Evolutionary conservation across 2,888 invertebrate species (phyloP).

Genomic region (Drosophila bunnanda): DNA sequence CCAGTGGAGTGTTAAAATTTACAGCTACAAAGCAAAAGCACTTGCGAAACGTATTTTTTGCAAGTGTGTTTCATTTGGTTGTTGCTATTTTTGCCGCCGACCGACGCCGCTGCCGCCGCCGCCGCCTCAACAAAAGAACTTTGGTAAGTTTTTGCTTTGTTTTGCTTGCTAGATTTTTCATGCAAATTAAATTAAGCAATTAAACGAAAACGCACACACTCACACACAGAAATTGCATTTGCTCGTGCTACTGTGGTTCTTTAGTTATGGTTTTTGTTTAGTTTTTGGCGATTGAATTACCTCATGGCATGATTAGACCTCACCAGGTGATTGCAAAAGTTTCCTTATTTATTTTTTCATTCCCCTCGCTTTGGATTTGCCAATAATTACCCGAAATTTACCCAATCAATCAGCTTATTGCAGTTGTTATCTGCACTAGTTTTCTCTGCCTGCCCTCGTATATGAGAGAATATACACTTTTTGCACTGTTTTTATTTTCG

Average conservation of each 20-base stretch:
- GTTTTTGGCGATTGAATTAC: conserved; percentile 29
- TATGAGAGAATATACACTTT: conserved; percentile 10
- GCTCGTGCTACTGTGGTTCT: conserved; percentile 16
- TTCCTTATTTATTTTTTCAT: conserved; percentile 32
- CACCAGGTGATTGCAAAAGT: conserved; percentile 38
- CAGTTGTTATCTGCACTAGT: conserved; percentile 22
- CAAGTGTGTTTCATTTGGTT: conserved; percentile 16
- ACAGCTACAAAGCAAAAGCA: conserved; percentile 44
- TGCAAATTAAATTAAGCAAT: conserved; percentile 78
- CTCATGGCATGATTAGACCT: conserved; percentile 26
- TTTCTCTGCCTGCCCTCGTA: conserved; percentile 7
- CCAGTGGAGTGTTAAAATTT: conserved; percentile 69
- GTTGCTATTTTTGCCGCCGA: conserved; percentile 48
- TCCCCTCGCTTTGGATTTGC: conserved; percentile 5
- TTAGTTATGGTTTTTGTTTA: conserved; percentile 23
- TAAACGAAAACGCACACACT: conserved; percentile 51
- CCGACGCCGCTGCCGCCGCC: conserved; percentile 6
- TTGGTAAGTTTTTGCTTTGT: conserved; percentile 62
- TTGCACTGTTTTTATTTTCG: conserved; percentile 17
- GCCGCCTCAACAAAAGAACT: conserved; percentile 71
- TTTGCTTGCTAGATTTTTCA: conserved; percentile 50
- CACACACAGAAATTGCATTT: conserved; percentile 40
- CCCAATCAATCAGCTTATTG: conserved; percentile 37
- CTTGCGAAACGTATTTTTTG: conserved; percentile 62
- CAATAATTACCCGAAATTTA: conserved; percentile 35